A percentile compares a stretch with the other conserved stretches of the same genome.
These are phyloP conservation scores for Ophioninae sp. DNA, from an alignment of 2,888 invertebrate genomes.

Conservation along the genomic window DNA sequence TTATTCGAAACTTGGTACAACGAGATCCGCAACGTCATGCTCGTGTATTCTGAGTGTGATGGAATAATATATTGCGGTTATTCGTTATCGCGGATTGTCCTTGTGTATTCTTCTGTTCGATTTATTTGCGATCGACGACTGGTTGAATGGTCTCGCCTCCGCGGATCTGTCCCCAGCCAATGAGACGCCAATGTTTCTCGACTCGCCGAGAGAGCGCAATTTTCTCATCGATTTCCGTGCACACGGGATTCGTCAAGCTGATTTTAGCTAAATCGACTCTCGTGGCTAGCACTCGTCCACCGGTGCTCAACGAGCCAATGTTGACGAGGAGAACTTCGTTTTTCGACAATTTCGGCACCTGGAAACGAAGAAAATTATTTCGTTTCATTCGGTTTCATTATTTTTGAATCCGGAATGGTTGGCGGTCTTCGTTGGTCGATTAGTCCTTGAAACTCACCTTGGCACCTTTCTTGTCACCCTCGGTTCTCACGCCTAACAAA, in stretches of 20 bases:
- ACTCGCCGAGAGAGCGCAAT: constrained; percentile 99
- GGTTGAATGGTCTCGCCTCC: constrained; percentile 98
- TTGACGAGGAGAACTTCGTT: constrained; percentile 98
- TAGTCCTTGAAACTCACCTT: constrained; percentile 84
- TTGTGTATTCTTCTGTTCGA: constrained; percentile 6
- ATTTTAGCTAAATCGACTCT: constrained; percentile 99
- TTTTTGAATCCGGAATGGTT: neutral
- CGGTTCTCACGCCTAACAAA: constrained; percentile 97
- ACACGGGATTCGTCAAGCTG: constrained; percentile 97
- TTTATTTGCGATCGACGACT: constrained; percentile 81
- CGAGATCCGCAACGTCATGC: constrained; percentile 26
- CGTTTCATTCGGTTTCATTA: neutral
- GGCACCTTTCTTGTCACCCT: constrained; percentile 99
- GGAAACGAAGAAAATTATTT: constrained; percentile 42
- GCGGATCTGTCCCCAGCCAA: constrained; percentile 99
- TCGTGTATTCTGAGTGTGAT: constrained; percentile 19
- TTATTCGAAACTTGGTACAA: constrained; percentile 59
- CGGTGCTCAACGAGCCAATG: constrained; percentile 99
- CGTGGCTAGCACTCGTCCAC: constrained; percentile 96
- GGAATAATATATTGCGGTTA: constrained; percentile 28
- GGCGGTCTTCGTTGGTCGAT: neutral
- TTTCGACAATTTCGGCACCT: constrained; percentile 93
- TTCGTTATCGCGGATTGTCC: constrained; percentile 19
- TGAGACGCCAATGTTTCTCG: constrained; percentile 99
- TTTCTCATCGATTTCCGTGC: constrained; percentile 99